A percentile compares a stretch with the other conserved stretches of the same genome.
These are phyloP conservation scores for Drosophila dunni DNA, from an alignment of 1,140 invertebrate species.

Conservation along the genomic window DNA sequence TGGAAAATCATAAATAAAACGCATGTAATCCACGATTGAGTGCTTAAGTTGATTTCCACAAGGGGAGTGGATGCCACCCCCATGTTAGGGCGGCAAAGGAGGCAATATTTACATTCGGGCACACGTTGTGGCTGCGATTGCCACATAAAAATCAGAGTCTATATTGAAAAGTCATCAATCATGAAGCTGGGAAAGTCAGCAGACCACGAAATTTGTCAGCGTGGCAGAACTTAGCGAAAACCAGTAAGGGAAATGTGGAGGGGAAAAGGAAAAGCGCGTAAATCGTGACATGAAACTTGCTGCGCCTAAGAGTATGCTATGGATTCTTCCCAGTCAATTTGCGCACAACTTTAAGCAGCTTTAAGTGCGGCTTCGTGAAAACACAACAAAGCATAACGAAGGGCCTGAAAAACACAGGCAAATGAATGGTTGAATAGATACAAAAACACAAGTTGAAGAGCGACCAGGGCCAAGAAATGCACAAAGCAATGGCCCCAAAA, in stretches of 20 bases:
- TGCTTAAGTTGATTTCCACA: slow-evolving; percentile 71
- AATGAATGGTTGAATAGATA: slow-evolving; percentile 81
- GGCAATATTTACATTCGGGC: slow-evolving; percentile 72
- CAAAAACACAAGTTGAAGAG: slow-evolving; percentile 62
- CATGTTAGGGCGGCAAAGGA: neutral
- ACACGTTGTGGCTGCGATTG: slow-evolving; percentile 52
- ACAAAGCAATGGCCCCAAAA: slow-evolving; percentile 37
- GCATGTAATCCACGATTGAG: slow-evolving; percentile 81
- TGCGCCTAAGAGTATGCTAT: slow-evolving; percentile 32
- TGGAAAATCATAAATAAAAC: slow-evolving; percentile 81
- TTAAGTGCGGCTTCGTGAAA: slow-evolving; percentile 41
- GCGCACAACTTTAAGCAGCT: slow-evolving; percentile 47
- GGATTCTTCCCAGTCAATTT: slow-evolving; percentile 44
- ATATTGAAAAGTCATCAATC: slow-evolving; percentile 82
- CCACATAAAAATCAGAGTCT: slow-evolving; percentile 50
- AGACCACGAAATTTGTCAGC: slow-evolving; percentile 78
- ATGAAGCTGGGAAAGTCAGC: slow-evolving; percentile 54
- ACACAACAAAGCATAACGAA: slow-evolving; percentile 30
- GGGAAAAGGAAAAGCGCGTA: neutral
- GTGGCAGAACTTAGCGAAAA: slow-evolving; percentile 42
- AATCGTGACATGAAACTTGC: slow-evolving; percentile 52
- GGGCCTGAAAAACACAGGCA: slow-evolving; percentile 44
- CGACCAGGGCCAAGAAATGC: slow-evolving; percentile 44
- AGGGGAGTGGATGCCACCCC: slow-evolving; percentile 5
- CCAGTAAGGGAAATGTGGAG: neutral